Evolutionary conservation across 2,888 invertebrate species (phyloP), one percentile per base, ranked within the genome.

Genomic region (Phasia obesa): DNA sequence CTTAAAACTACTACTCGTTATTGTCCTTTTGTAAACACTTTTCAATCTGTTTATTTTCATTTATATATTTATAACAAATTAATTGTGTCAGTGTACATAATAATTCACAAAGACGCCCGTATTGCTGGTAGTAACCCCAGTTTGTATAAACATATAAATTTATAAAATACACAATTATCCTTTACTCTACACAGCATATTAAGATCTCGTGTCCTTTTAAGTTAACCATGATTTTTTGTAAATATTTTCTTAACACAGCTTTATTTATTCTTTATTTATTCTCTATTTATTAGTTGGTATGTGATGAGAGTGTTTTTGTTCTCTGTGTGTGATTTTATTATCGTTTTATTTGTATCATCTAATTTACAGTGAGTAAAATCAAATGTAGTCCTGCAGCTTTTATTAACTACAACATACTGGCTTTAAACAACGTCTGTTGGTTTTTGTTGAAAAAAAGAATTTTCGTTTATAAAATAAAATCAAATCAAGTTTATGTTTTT

Each of bases 311-410:
- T 4, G 4, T 17, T 49, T n/a, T n/a, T n/a, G n/a, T 19, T 15
- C 7, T 35, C 38, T 47, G 5, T 38, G 3, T 57, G 27, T 21
- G 15, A 4, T 70, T 27, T n/a, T 38, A 1, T 60, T 35, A 1
- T 70, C 31, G n/a, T 53, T 64, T 35, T 21, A 31, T 55, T 73
- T 59, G 6, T 65, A n/a, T 49, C 55, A 38, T 51, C 23, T 31
- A 78, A 73, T 73, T 71, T 78, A 60, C 73, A n/a, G n/a, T n/a
- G n/a, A 60, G 60, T 78, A 25, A 42, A 69, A 80, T 60, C 74
- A 74, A 38, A n/a, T 55, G 53, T 25, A 59, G 49, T 51, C 53
- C 69, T n/a, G 31, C 53, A 51, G 74, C 55, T 67, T 53, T 35
- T 17, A 47, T 44, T 55, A 44, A 19, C 44, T n/a, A 9, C n/a